phyloP scores from a whole-genome alignment of 2,113 vertebrate species.

The Lanius ludovicianus region DNA sequence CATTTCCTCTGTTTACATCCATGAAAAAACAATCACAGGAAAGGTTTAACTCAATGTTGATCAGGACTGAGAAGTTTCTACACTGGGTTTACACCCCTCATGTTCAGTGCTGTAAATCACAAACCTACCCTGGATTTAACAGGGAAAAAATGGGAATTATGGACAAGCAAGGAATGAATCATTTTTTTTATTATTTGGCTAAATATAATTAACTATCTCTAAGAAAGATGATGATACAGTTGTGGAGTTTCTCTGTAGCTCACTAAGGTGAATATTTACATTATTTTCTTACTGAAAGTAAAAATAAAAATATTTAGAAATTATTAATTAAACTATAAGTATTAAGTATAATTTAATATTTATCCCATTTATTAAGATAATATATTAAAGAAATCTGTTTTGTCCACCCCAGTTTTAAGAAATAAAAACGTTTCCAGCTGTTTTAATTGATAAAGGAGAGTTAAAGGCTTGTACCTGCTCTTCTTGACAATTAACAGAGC shows the following conservation, averaged over 20 bases:
- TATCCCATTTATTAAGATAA: background rate
- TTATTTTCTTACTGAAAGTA: background rate
- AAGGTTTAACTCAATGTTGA: background rate
- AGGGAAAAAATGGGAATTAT: background rate
- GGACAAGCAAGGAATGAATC: background rate
- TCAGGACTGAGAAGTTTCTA: background rate
- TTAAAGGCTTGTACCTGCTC: background rate
- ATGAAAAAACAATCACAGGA: background rate
- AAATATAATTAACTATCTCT: background rate
- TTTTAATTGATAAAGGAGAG: background rate
- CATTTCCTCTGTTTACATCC: background rate
- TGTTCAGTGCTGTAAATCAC: accelerated
- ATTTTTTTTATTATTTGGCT: background rate
- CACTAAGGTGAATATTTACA: background rate
- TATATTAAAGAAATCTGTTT: background rate
- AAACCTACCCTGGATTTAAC: background rate
- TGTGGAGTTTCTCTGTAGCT: background rate
- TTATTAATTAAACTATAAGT: background rate
- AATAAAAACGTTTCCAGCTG: background rate
- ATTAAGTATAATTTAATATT: background rate
- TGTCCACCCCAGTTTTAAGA: background rate
- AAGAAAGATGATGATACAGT: background rate
- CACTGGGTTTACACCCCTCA: background rate
- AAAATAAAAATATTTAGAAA: background rate
- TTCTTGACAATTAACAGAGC: background rate